Evolutionary conservation across 1,140 invertebrate genomes (phyloP).

Genomic region (Rhyzopertha dominica): DNA sequence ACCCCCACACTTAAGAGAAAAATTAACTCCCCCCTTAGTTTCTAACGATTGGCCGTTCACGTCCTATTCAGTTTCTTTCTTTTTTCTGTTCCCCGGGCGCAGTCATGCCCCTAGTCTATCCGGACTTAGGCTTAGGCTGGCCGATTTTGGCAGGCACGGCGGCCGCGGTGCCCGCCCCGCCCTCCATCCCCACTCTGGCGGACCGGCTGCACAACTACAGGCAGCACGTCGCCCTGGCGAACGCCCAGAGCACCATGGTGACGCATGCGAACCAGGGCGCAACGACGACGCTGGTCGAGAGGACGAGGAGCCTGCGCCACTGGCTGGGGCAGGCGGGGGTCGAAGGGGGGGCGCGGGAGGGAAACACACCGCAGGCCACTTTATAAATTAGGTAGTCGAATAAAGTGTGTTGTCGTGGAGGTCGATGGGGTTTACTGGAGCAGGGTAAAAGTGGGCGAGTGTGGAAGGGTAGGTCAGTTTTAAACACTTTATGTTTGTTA

Average conservation of each 20-base stretch:
- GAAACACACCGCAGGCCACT: constrained; percentile 37
- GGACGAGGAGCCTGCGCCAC: constrained; percentile 59
- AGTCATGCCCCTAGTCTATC: constrained; percentile 52
- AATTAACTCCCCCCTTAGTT: too few species aligned
- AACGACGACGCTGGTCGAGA: constrained; percentile 57
- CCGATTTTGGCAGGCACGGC: constrained; percentile 44
- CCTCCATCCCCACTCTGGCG: constrained; percentile 49
- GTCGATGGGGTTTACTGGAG: too few species aligned
- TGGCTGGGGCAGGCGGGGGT: constrained; percentile 54
- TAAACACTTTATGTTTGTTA: too few species aligned
- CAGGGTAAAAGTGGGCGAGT: too few species aligned
- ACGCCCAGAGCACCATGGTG: constrained; percentile 46
- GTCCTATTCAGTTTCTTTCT: too few species aligned
- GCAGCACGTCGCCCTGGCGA: constrained; percentile 43
- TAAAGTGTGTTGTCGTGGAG: too few species aligned
- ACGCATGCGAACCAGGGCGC: constrained; percentile 46
- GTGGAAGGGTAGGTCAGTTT: too few species aligned
- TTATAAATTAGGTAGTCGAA: constrained; percentile 26
- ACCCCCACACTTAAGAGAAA: too few species aligned
- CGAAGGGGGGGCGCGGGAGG: constrained; percentile 21
- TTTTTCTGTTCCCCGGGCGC: constrained; percentile 15
- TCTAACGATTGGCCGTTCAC: too few species aligned
- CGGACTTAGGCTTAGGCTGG: constrained; percentile 58
- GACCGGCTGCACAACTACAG: constrained; percentile 51
- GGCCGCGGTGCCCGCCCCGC: constrained; percentile 39